A percentile compares a stretch with the other conserved stretches of the same genome.
These are phyloP conservation scores for Microctenopoma stevenorrisi DNA, from an alignment of 2,797 vertebrate genomes.

Conservation along the genomic window DNA sequence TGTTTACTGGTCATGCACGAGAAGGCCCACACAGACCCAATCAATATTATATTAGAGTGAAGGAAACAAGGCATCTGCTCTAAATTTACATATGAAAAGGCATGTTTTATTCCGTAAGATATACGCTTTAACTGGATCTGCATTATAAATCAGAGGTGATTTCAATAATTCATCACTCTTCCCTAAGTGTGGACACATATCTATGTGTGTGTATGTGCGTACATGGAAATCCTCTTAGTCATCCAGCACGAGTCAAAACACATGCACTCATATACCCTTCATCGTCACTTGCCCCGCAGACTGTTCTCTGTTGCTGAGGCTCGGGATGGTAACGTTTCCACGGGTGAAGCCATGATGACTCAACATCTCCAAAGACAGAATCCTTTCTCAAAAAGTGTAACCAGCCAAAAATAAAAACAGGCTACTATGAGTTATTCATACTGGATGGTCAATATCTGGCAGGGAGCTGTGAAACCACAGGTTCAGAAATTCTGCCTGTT, in stretches of 20 bases:
- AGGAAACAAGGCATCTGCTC: not conserved
- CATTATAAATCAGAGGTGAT: not conserved
- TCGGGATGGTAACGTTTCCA: not conserved
- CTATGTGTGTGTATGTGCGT: not conserved
- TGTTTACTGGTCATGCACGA: not conserved
- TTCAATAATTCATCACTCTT: not conserved
- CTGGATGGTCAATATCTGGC: no score
- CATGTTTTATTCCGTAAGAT: not conserved
- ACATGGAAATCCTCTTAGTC: constrained; percentile 12
- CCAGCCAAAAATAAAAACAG: not conserved
- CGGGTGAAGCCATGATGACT: constrained; percentile 16
- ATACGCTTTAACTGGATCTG: not conserved
- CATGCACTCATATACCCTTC: not conserved
- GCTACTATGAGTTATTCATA: no score
- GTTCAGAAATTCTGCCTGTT: no score
- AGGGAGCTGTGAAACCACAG: no score
- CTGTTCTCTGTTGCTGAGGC: constrained; percentile 35
- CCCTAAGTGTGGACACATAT: not conserved
- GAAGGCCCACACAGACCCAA: not conserved
- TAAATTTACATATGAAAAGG: not conserved
- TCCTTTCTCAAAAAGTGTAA: no score
- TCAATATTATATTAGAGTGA: not conserved
- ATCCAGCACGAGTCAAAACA: constrained; percentile 56
- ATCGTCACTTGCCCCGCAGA: constrained; percentile 14
- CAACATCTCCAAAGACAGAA: not conserved